These are phyloP conservation scores for Meleagris gallopavo DNA, from an alignment of 2,113 vertebrate genomes.

Conservation along the genomic window DNA sequence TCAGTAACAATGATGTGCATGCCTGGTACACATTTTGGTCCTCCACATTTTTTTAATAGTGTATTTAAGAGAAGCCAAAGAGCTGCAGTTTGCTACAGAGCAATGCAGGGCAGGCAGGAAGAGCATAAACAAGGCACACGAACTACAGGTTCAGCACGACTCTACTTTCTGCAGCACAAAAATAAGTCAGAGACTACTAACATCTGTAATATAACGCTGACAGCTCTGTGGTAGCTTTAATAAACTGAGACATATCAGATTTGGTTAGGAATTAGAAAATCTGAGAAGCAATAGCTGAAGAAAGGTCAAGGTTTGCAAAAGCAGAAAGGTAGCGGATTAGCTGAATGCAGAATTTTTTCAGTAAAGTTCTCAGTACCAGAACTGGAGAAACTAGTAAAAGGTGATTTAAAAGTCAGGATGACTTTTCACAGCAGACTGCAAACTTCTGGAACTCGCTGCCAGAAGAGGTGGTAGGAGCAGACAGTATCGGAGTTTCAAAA, in stretches of 20 bases:
- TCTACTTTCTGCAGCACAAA: background rate
- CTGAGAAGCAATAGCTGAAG: fast-evolving
- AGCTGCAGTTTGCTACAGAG: background rate
- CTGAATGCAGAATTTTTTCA: background rate
- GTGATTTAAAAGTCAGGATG: background rate
- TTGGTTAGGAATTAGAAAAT: background rate
- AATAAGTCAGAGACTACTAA: background rate
- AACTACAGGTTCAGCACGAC: background rate
- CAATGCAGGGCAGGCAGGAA: background rate
- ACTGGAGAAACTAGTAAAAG: background rate
- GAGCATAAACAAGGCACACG: fast-evolving
- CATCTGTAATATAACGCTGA: background rate
- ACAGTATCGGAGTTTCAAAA: background rate
- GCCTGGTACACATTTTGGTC: background rate
- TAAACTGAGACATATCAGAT: background rate
- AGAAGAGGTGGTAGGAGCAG: background rate
- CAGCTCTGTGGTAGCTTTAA: background rate
- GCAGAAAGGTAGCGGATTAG: background rate
- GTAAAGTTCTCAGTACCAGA: background rate
- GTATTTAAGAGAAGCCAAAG: background rate
- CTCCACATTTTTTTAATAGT: background rate
- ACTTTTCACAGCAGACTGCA: background rate
- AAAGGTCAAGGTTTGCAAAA: background rate
- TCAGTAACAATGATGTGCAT: background rate
- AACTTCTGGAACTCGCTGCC: background rate